These are phyloP conservation scores for Acleris cristana DNA, from an alignment of 2,888 invertebrate species.

Conservation along the genomic window DNA sequence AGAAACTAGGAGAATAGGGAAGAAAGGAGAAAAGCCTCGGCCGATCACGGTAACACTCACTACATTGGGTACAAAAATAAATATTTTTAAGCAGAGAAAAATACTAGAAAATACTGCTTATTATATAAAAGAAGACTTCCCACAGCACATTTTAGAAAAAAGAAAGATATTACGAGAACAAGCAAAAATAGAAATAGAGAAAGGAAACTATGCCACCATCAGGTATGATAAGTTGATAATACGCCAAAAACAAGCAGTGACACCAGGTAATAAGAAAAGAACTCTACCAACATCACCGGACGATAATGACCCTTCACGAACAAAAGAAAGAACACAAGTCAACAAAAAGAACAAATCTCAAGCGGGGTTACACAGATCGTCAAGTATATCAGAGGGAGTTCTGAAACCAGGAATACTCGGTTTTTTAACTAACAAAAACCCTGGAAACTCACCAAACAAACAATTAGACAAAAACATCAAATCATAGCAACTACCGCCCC, in stretches of 20 bases:
- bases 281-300: neutral
- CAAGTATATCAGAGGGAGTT: neutral
- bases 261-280: neutral
- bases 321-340: neutral
- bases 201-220: too few species aligned
- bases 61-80: constrained; percentile 26
- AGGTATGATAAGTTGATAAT: too few species aligned
- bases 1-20: constrained; percentile 37
- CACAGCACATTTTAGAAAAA: constrained; percentile 32
- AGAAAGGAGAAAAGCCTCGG: constrained; percentile 36
- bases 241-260: neutral
- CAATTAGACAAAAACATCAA: neutral
- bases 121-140: constrained; percentile 37
- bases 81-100: neutral
- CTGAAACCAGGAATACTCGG: neutral
- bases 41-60: constrained; percentile 22
- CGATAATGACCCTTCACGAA: neutral
- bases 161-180: constrained; percentile 27
- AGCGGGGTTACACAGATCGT: neutral
- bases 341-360: constrained; percentile 11
- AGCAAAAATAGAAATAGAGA: constrained; percentile 18
- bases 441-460: neutral
- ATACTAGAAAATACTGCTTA: neutral
- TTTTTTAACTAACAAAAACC: neutral
- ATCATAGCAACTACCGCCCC: neutral